These are phyloP conservation scores for Eublepharis macularius DNA, from an alignment of 2,113 vertebrate genomes.

Conservation along the genomic window DNA sequence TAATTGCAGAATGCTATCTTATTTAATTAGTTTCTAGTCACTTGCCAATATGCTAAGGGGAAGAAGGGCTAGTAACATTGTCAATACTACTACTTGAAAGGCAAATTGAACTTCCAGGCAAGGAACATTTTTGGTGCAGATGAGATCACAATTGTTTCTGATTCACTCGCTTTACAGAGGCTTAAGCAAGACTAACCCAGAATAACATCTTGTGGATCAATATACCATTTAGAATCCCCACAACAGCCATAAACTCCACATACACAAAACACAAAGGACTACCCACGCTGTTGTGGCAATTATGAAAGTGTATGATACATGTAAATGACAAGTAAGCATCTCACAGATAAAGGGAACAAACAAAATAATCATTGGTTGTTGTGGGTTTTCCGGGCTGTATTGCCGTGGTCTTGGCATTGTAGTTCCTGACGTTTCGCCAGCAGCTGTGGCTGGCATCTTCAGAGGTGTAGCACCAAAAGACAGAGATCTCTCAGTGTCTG, in stretches of 20 bases:
- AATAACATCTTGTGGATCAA: background rate
- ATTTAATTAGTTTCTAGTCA: background rate
- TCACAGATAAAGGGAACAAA: no score
- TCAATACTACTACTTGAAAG: slow-evolving; percentile 2
- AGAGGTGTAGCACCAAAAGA: no score
- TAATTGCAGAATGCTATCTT: background rate
- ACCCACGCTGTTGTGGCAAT: background rate
- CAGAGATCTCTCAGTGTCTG: no score
- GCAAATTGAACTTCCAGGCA: background rate
- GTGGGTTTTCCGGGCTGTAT: no score
- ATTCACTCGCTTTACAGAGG: background rate
- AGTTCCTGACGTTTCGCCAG: no score
- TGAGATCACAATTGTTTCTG: accelerated
- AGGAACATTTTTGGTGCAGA: background rate
- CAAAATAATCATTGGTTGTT: no score
- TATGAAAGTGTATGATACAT: background rate
- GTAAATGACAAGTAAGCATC: no score
- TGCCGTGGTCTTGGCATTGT: no score
- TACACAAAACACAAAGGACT: background rate
- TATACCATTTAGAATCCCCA: no score
- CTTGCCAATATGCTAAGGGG: background rate
- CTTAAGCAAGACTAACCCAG: background rate
- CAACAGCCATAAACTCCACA: background rate
- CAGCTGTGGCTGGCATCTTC: no score
- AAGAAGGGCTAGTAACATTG: background rate